Evolutionary conservation across 2,888 invertebrate species (phyloP), one percentile per base, ranked within the genome.

Genomic region (Eupithecia abbreviata): DNA sequence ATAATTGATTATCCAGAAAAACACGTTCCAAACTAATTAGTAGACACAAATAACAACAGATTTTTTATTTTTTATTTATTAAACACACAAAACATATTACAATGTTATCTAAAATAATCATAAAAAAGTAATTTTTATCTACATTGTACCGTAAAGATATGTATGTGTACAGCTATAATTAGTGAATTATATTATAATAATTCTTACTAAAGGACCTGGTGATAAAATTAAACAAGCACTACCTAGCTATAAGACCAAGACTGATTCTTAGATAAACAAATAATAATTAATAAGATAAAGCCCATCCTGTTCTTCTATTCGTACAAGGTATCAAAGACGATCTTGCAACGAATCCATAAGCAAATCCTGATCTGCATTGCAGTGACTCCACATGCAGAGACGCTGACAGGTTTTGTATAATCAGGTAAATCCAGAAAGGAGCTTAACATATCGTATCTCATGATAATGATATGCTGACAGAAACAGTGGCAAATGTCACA

Each of bases 381-480:
- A 73, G 68, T 67, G 66, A 75, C 62, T 18, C 71, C 55, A 71
- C 69, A 73, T 75, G 75, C 78, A 74, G 68, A 74, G 58, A 74
- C 18, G 75, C 72, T 80, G 77, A 72, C 80, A 78, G 70, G 45
- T 77, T 79, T 80, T 79, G 78, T 79, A 80, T 78, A 80, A 79
- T 80, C 72, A 73, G 78, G 47, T 72, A 62, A 66, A 72, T 77
- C 72, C 68, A 74, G 71, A 72, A 70, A 70, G 55, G 58, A 42
- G 68, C 70, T 74, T 77, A 69, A 74, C 74, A 74, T 72, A 74
- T 49, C 66, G 10, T 18, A 74, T 49, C 47, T 49, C 47, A 13
- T 51, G 73, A 74, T 70, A 51, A 71, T 62, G 0, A 18, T 62
- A 65, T 51, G 47, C 51, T 49, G 65, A 66, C 51, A 41, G 65